Evolutionary conservation across 2,797 vertebrate species (phyloP).

Genomic region (Myotis findleyi): DNA sequence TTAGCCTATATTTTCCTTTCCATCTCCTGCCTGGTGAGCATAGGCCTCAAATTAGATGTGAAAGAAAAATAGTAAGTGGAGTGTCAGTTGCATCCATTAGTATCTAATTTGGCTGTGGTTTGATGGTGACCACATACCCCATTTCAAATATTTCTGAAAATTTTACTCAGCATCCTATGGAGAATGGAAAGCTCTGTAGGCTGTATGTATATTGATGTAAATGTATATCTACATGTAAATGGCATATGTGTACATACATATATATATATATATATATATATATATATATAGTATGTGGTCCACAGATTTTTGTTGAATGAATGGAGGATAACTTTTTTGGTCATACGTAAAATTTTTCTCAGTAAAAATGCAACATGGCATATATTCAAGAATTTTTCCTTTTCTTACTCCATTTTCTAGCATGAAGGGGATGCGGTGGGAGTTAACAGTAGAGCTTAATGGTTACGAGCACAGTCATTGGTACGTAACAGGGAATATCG

Average conservation of each 20-base stretch:
- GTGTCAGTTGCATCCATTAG: constrained; percentile 3
- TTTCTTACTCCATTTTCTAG: not conserved
- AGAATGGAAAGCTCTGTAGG: constrained; percentile 13
- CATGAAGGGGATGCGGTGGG: not conserved
- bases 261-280: not conserved
- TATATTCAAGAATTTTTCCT: constrained; percentile 28
- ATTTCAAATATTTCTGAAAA: constrained; percentile 47
- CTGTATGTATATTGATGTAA: not conserved
- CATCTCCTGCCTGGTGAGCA: not conserved
- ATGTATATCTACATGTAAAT: not conserved
- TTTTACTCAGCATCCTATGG: not conserved
- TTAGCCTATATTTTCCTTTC: not conserved
- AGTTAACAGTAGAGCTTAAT: not conserved
- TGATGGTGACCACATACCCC: not conserved
- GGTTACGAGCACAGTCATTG: not conserved
- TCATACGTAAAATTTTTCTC: not conserved
- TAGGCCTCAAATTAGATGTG: not conserved
- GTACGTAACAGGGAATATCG: not conserved
- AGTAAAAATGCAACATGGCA: not conserved
- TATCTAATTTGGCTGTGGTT: constrained; percentile 24
- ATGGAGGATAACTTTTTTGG: not conserved
- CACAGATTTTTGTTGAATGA: constrained; percentile 31
- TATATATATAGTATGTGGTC: not conserved
- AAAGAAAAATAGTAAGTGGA: constrained; percentile 25
- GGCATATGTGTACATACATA: not conserved